These are phyloP conservation scores for Nesospiza acunhae DNA, from an alignment of 2,113 vertebrate genomes.

Conservation along the genomic window DNA sequence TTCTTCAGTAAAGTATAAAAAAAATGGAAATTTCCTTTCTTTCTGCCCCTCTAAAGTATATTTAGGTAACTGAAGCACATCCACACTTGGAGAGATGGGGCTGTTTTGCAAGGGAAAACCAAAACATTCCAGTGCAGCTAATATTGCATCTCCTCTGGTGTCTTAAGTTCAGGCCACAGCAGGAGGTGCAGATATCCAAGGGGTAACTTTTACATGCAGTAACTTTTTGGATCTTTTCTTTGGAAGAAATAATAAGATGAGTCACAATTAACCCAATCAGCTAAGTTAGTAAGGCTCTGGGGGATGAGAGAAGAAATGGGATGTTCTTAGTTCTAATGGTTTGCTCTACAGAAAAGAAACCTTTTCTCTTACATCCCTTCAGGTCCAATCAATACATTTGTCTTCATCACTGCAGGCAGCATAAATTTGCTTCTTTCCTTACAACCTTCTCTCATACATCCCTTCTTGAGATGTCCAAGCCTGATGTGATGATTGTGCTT, in stretches of 20 bases:
- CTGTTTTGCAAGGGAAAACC: slow-evolving; percentile 59
- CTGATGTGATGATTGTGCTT: not conserved
- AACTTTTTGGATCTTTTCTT: slow-evolving; percentile 58
- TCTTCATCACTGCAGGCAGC: not conserved
- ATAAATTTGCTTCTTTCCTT: not conserved
- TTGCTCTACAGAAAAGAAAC: not conserved
- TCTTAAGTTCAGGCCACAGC: slow-evolving; percentile 59
- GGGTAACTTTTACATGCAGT: not conserved
- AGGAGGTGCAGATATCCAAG: slow-evolving; percentile 47
- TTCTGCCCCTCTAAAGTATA: not conserved
- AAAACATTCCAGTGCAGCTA: slow-evolving; percentile 59
- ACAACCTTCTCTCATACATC: not conserved
- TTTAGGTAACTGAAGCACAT: slow-evolving; percentile 36
- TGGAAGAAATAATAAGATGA: slow-evolving; percentile 35
- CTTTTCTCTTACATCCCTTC: not conserved
- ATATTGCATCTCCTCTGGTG: slow-evolving; percentile 46
- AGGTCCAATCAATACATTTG: not conserved
- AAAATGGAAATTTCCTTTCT: not conserved
- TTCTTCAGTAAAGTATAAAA: not conserved
- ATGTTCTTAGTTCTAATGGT: not conserved
- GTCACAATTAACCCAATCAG: slow-evolving; percentile 12
- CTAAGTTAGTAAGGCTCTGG: not conserved
- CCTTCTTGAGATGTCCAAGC: not conserved
- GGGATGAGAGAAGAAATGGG: not conserved
- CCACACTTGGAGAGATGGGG: slow-evolving; percentile 10